These are phyloP conservation scores for Phyllotreta striolata DNA, from an alignment of 2,888 invertebrate species.

Conservation along the genomic window DNA sequence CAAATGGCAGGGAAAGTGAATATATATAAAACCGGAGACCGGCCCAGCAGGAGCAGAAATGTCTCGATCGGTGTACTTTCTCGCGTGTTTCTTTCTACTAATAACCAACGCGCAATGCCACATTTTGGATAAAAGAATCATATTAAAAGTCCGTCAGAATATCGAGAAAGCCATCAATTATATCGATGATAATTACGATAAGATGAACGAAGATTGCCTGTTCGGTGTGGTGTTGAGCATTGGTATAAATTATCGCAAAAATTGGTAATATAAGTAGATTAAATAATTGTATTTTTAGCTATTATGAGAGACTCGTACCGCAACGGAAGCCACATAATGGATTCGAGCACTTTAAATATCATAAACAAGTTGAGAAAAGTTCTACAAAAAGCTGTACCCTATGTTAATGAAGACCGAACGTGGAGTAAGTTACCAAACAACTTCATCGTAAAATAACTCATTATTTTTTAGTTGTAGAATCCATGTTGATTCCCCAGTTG, in stretches of 20 bases:
- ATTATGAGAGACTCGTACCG: constrained; percentile 42
- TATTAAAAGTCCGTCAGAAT: constrained; percentile 43
- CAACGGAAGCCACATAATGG: constrained; percentile 46
- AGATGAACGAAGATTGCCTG: constrained; percentile 48
- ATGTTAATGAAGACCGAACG: constrained; percentile 25
- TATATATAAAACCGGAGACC: constrained; percentile 9
- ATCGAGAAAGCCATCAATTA: constrained; percentile 46
- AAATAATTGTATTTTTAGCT: constrained; percentile 38
- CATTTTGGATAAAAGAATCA: constrained; percentile 40
- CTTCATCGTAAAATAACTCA: background rate
- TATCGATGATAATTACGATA: constrained; percentile 43
- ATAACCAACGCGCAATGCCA: constrained; percentile 1
- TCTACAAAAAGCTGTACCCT: constrained; percentile 37
- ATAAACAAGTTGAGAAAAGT: constrained; percentile 37
- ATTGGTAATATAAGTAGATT: constrained; percentile 4
- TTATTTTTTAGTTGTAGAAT: constrained; percentile 28
- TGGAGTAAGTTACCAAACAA: constrained; percentile 41
- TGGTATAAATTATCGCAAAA: constrained; percentile 37
- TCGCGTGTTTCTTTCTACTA: background rate
- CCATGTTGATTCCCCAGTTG: constrained; percentile 41
- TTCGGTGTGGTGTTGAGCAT: constrained; percentile 48
- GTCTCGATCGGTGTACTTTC: constrained; percentile 4
- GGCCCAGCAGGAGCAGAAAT: constrained; percentile 11
- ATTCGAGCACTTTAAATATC: constrained; percentile 36
- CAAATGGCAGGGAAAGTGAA: constrained; percentile 14